Percentiles rank a stretch among this genome's conserved stretches.
phyloP scores from a whole-genome alignment of 2,888 invertebrate genomes.

The Heliconius ismenius region DNA sequence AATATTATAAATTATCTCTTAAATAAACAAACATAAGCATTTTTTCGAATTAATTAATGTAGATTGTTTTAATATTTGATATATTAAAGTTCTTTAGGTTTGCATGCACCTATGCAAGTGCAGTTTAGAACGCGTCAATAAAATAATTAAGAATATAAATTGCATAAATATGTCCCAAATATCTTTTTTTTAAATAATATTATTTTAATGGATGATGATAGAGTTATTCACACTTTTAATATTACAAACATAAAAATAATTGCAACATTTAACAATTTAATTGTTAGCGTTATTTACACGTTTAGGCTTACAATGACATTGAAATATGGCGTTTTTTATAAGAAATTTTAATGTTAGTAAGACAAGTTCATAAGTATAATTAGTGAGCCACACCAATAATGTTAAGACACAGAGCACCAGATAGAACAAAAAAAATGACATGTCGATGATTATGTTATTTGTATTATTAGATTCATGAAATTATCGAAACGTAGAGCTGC shows the following conservation, averaged over 20 bases:
- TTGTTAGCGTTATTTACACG: neutral
- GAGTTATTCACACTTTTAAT: neutral
- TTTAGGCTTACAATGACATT: neutral
- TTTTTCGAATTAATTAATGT: too few relatives aligned
- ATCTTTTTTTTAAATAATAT: neutral
- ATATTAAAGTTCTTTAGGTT: too few relatives aligned
- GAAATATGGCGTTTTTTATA: neutral
- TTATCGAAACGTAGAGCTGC: conserved; percentile 24
- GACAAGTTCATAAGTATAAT: neutral
- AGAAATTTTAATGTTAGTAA: neutral
- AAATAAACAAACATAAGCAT: too few relatives aligned
- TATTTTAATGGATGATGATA: neutral
- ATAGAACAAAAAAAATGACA: conserved; percentile 57
- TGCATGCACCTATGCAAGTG: too few relatives aligned
- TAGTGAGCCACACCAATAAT: neutral
- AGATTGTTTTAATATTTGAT: too few relatives aligned
- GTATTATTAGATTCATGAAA: conserved; percentile 48
- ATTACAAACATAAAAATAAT: neutral
- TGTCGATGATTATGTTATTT: conserved; percentile 71
- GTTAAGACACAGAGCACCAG: conserved; percentile 13
- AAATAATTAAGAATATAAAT: too few relatives aligned
- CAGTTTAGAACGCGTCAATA: too few relatives aligned
- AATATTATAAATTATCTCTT: too few relatives aligned
- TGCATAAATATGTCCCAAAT: neutral
- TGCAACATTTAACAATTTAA: neutral